Evolutionary conservation across 1,140 invertebrate genomes (phyloP).

Genomic region (Ceratosolen solmsi): DNA sequence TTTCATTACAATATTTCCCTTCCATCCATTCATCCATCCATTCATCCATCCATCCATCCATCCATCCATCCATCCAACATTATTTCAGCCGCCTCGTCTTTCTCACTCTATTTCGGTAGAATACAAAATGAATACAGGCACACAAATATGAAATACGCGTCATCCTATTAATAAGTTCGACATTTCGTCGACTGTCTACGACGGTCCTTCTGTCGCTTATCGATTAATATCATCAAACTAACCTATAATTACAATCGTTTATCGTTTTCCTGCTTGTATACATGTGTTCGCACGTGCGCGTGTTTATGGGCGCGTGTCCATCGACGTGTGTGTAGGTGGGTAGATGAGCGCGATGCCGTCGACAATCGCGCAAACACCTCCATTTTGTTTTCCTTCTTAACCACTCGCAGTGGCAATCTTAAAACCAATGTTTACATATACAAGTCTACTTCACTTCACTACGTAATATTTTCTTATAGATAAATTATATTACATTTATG

Average conservation of each 20-base stretch:
- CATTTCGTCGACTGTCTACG: not conserved
- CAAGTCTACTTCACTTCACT: slow-evolving; percentile 1
- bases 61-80: not conserved
- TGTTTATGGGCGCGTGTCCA: not conserved
- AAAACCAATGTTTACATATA: slow-evolving; percentile 21
- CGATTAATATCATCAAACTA: slow-evolving; percentile 20
- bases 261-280: not conserved
- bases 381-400: not conserved
- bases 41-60: slow-evolving; percentile 1
- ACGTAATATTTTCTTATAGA: slow-evolving; percentile 54
- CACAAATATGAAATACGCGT: slow-evolving; percentile 74
- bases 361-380: not conserved
- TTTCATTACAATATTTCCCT: slow-evolving; percentile 52
- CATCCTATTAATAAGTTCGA: slow-evolving; percentile 37
- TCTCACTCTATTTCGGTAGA: slow-evolving; percentile 66
- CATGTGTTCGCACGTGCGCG: not conserved
- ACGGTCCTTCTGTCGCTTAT: not conserved
- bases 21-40: slow-evolving; percentile 27
- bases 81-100: slow-evolving; percentile 25
- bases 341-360: not conserved
- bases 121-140: slow-evolving; percentile 73
- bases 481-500: slow-evolving; percentile 66
- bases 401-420: not conserved
- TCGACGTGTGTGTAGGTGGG: not conserved
- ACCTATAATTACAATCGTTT: slow-evolving; percentile 24